phyloP scores from a whole-genome alignment of 2,888 invertebrate species.

The Drosophila paracracens region DNA sequence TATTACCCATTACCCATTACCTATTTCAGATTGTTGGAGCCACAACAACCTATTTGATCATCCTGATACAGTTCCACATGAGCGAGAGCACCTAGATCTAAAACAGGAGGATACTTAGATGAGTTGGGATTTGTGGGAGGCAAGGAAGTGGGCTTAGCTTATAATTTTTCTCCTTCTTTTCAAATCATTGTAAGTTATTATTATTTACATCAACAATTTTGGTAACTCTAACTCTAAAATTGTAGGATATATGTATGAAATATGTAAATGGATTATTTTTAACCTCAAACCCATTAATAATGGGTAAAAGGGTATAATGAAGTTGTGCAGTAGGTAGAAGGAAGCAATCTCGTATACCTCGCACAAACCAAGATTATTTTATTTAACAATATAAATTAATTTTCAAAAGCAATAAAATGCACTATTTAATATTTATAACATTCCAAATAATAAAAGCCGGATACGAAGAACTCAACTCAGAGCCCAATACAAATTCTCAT shows the following conservation, averaged over 20 bases:
- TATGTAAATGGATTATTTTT: too few species aligned
- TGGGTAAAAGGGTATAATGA: too few species aligned
- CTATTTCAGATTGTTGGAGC: slow-evolving; percentile 84
- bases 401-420: too few species aligned
- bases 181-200: background rate
- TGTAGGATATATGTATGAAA: too few species aligned
- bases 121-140: too few species aligned
- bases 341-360: background rate
- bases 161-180: background rate
- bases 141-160: background rate
- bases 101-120: background rate
- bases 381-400: background rate
- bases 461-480: background rate
- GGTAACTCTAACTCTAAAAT: background rate
- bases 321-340: background rate
- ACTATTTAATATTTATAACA: background rate
- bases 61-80: slow-evolving; percentile 85
- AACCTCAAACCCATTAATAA: too few species aligned
- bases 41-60: slow-evolving; percentile 85
- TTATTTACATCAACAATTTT: background rate
- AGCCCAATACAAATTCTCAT: background rate
- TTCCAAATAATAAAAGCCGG: background rate
- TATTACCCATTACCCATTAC: slow-evolving; percentile 1
- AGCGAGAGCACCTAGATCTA: slow-evolving; percentile 53
- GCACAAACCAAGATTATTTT: background rate